These are phyloP conservation scores for Leptodactylus fallax DNA, from an alignment of 2,797 vertebrate species.

Conservation along the genomic window DNA sequence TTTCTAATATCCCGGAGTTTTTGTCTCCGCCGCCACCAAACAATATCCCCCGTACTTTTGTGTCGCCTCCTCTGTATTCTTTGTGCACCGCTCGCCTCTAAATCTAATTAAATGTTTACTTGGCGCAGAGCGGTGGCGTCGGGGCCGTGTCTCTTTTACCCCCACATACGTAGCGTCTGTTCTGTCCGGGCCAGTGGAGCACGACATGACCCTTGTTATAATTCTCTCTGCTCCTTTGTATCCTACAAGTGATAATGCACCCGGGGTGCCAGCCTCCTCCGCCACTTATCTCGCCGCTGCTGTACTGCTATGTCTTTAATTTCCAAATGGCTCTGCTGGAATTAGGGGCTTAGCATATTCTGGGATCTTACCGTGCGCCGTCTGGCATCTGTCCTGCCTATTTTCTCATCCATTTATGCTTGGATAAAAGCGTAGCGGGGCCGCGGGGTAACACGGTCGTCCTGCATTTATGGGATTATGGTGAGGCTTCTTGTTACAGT, in stretches of 20 bases:
- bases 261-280: conserved; percentile 16
- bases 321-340: conserved; percentile 37
- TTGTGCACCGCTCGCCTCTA: conserved; percentile 14
- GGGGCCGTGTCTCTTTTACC: background rate
- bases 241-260: conserved; percentile 36
- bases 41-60: background rate
- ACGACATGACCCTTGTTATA: conserved; percentile 22
- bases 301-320: conserved; percentile 3
- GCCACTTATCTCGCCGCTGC: conserved; percentile 11
- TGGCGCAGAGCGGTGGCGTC: background rate
- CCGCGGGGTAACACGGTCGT: no score
- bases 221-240: conserved; percentile 43
- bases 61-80: background rate
- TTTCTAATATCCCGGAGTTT: background rate
- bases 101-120: conserved; percentile 52
- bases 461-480: no score
- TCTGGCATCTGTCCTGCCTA: background rate
- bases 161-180: background rate
- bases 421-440: background rate
- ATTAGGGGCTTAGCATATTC: conserved; percentile 9
- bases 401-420: background rate
- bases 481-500: no score
- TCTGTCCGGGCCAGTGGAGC: conserved; percentile 35
- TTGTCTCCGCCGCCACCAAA: background rate
- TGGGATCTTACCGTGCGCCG: background rate